Percentiles rank a stretch among this genome's conserved stretches.
phyloP scores from a whole-genome alignment of 2,113 vertebrate genomes.

The Laticauda colubrina region DNA sequence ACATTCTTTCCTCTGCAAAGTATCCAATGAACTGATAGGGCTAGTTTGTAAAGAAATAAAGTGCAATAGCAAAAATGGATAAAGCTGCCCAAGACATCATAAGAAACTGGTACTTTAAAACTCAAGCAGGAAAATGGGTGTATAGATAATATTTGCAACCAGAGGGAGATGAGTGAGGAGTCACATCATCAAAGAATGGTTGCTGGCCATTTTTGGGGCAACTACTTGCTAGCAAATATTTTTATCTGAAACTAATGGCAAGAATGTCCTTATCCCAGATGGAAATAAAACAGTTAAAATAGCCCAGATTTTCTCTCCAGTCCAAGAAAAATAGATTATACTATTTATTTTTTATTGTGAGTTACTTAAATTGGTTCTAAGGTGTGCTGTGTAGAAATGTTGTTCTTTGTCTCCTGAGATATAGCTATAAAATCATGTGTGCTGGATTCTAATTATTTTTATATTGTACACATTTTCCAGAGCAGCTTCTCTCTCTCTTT shows the following conservation, averaged over 20 bases:
- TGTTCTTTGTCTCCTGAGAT: neutral
- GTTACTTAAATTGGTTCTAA: neutral
- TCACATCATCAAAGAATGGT: neutral
- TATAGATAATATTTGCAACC: neutral
- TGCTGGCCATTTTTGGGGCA: neutral
- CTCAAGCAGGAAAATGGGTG: neutral
- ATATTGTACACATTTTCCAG: neutral
- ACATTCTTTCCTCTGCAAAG: neutral
- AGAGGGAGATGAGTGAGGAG: neutral
- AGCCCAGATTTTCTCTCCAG: no score
- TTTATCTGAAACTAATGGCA: neutral
- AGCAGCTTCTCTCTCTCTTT: neutral
- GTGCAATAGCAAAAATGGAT: neutral
- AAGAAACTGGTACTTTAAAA: neutral
- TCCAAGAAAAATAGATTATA: neutral
- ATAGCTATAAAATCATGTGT: neutral
- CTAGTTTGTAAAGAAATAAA: neutral
- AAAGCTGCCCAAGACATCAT: neutral
- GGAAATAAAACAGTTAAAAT: neutral
- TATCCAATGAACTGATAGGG: neutral
- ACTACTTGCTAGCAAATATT: neutral
- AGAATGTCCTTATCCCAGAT: neutral
- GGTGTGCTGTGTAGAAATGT: neutral
- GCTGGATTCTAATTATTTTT: neutral
- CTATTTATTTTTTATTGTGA: neutral